Evolutionary conservation across 2,113 vertebrate species (phyloP).

Genomic region (Heterochromis multidens): DNA sequence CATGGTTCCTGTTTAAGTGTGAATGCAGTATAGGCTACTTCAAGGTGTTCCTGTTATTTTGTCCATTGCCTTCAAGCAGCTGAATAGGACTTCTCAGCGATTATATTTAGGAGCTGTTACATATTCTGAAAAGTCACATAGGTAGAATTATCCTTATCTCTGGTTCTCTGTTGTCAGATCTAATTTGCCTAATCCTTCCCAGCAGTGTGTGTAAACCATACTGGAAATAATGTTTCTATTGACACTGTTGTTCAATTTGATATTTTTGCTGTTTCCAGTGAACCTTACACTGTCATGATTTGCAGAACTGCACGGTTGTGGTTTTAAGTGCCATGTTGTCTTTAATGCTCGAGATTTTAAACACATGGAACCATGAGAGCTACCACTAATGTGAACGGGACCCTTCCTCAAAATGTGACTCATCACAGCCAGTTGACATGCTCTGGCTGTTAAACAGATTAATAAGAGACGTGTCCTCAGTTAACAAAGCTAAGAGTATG

Average conservation of each 20-base stretch:
- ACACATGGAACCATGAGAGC: slow-evolving; percentile 12
- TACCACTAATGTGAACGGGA: neutral
- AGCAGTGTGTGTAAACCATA: neutral
- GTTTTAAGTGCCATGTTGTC: slow-evolving; percentile 56
- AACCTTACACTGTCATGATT: neutral
- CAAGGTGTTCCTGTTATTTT: slow-evolving; percentile 7
- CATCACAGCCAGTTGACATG: neutral
- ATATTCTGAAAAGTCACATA: neutral
- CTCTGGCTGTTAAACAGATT: neutral
- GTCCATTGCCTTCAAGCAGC: neutral
- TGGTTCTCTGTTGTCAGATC: neutral
- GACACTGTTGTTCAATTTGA: neutral
- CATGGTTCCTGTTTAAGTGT: neutral
- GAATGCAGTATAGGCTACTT: neutral
- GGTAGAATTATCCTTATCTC: neutral
- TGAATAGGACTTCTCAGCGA: neutral
- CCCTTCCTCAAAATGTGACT: neutral
- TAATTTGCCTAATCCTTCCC: slow-evolving; percentile 16
- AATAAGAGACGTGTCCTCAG: neutral
- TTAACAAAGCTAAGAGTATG: neutral
- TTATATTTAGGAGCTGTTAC: slow-evolving; percentile 9
- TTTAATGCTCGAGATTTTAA: neutral
- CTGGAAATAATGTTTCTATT: neutral
- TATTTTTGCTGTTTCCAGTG: slow-evolving; percentile 29
- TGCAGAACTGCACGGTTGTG: slow-evolving; percentile 25